Evolutionary conservation across 2,797 vertebrate genomes (phyloP), one percentile per base, ranked within the genome.

Genomic region (Cyclopterus lumpus): DNA sequence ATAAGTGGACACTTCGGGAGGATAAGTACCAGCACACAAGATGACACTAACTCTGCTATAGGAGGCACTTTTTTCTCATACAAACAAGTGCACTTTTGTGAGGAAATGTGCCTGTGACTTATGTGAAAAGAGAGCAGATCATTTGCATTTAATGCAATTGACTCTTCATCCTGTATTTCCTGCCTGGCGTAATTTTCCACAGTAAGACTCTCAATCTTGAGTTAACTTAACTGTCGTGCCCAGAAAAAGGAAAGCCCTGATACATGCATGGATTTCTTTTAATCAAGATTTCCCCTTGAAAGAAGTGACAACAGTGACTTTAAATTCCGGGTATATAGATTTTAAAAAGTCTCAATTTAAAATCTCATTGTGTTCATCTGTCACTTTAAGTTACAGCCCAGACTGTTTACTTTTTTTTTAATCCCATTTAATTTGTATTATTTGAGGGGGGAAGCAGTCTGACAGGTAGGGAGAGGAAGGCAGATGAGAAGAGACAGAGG

Each of bases 351-450:
- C 81, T 79, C 8, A 65, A 49, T 69, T 62, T 54, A 42, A 26
- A 46, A 71, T 80, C 18, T 79, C 32, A 58, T 60, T 22, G 1
- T 80, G 80, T 81, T 67, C 55, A 63, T 77, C 24, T 78, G 79
- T 79, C 79, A 38, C 57, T 85, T 80, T 48, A 65, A 60, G 36
- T 89, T 79, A 81, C 32, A 59, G 53, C 26, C 53, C 6, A 10
- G 65, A n/a, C 73, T 68, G 72, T 78, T 81, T 80, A 58, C 61
- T 18, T 28, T 28, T 28, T n/a, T 65, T 85, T 83, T 86, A 75
- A 73, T 86, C 59, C 48, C 46, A 67, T 88, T 81, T 77, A 20
- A 62, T 88, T 79, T 81, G 58, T 55, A 77, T 70, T 51, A 62
- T 81, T 75, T 71, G 40, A 71, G 36, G 61, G 55, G 51, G 36